A percentile compares a stretch with the other conserved stretches of the same genome.
phyloP scores from a whole-genome alignment of 2,888 invertebrate species.

The Apamea crenata region DNA sequence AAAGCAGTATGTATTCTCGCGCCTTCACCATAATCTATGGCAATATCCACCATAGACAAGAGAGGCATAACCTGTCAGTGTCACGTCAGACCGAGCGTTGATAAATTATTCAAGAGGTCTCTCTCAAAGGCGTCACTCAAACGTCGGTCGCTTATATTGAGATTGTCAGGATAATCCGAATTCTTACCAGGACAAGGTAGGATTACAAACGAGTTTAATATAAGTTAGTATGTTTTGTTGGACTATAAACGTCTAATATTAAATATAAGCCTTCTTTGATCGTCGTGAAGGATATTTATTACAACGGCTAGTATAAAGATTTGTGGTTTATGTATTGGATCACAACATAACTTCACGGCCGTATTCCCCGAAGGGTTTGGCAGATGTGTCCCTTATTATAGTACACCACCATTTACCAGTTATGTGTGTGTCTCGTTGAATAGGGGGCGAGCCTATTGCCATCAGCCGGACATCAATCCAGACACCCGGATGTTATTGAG shows the following conservation, averaged over 20 bases:
- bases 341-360: not conserved
- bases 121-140: constrained; percentile 53
- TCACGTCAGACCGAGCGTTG: constrained; percentile 21
- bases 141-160: constrained; percentile 46
- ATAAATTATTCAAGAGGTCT: constrained; percentile 54
- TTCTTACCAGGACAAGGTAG: constrained; percentile 39
- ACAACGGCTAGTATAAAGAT: constrained; percentile 6
- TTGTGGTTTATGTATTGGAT: not conserved
- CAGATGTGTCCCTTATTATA: not conserved
- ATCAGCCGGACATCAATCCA: not conserved
- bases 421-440: not conserved
- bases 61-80: constrained; percentile 33
- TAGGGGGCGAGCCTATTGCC: not conserved
- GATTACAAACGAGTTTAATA: constrained; percentile 48
- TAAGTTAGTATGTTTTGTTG: constrained; percentile 32
- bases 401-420: not conserved
- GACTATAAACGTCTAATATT: constrained; percentile 32
- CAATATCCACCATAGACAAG: constrained; percentile 24
- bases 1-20: too few relatives aligned
- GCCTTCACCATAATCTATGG: not conserved
- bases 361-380: not conserved
- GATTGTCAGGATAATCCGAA: constrained; percentile 50
- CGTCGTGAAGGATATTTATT: constrained; percentile 30
- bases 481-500: not conserved
- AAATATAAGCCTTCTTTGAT: constrained; percentile 27